phyloP scores from a whole-genome alignment of 2,797 vertebrate genomes.

The Peromyscus aztecus region DNA sequence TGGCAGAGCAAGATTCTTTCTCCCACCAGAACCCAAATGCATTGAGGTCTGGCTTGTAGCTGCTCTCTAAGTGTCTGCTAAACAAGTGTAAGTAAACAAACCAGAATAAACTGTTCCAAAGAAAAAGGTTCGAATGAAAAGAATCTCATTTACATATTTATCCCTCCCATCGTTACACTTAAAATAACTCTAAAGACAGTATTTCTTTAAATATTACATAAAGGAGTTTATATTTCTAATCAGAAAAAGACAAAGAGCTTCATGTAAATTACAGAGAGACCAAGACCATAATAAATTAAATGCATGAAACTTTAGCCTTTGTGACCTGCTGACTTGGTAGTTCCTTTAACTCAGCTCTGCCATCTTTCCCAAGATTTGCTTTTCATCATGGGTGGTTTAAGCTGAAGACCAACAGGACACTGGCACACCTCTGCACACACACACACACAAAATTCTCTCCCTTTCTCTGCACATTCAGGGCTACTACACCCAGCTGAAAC shows the following conservation, averaged over 20 bases:
- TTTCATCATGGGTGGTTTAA: background rate
- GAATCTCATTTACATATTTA: background rate
- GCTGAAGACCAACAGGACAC: background rate
- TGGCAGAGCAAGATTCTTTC: background rate
- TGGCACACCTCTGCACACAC: background rate
- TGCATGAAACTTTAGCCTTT: background rate
- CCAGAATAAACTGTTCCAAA: background rate
- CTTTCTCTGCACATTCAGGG: background rate
- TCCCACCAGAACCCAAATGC: background rate
- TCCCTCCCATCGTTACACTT: constrained; percentile 51
- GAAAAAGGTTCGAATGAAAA: constrained; percentile 16
- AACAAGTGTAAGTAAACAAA: background rate
- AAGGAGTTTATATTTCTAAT: constrained; percentile 56
- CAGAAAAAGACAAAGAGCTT: constrained; percentile 53
- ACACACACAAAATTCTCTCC: background rate
- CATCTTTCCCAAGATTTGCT: background rate
- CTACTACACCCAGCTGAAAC: background rate
- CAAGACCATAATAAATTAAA: constrained; percentile 41
- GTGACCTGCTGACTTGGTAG: background rate
- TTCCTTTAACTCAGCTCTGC: constrained; percentile 47
- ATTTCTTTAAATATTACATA: constrained; percentile 65
- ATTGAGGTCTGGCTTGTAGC: background rate
- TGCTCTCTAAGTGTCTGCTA: background rate
- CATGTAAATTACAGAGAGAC: constrained; percentile 17
- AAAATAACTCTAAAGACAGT: constrained; percentile 59